Base-by-base conservation (phyloP, 2,113 vertebrate genomes). In the Ivindomyrus marchei region DNA sequence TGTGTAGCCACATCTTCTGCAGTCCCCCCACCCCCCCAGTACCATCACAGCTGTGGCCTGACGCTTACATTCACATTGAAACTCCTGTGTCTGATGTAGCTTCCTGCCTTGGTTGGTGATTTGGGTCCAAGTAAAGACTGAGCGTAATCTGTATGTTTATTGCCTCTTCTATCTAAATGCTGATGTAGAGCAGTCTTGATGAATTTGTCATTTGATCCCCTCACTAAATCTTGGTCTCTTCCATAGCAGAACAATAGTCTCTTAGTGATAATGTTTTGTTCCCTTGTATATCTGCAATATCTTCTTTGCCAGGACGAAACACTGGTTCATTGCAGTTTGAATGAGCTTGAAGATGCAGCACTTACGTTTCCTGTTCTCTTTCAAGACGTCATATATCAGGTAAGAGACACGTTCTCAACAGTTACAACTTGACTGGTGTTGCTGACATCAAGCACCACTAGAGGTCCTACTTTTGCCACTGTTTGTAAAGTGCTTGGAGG, bases 301-400 rank as follows among this genome's bases (percentile, higher is more conserved):
- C 5, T n/a, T 24, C 24, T 46, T 39, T 17, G 9, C 9, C 90
- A 99, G 98, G 98, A 99, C 95, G 98, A 99, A 96, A 99, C 98
- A 17, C 93, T 99, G 96, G 98, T 99, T 91, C 98, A 99, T 94
- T 99, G 98, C 96, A 99, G 98, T 95, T 95, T 99, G 94, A 99
- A 99, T 87, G 98, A 99, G 92, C 95, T 99, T 94, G 98, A 99
- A 94, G 98, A 99, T 90, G 98, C 98, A 93, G 98, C 98, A 91
- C 97, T 99, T 91, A 99, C 98, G 89, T 99, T 99, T 93, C 98
- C 98, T 91, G 98, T 99, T 88, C 97, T 99, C 94, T 99, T 99
- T 92, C 98, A 99, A 96, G 98, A 99, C 95, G 98, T 99, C 92
- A 99, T 99, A 95, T 99, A 99, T 96, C 98, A 99, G 98, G 98